phyloP scores from a whole-genome alignment of 2,888 invertebrate species.

The Arenicola marina region DNA sequence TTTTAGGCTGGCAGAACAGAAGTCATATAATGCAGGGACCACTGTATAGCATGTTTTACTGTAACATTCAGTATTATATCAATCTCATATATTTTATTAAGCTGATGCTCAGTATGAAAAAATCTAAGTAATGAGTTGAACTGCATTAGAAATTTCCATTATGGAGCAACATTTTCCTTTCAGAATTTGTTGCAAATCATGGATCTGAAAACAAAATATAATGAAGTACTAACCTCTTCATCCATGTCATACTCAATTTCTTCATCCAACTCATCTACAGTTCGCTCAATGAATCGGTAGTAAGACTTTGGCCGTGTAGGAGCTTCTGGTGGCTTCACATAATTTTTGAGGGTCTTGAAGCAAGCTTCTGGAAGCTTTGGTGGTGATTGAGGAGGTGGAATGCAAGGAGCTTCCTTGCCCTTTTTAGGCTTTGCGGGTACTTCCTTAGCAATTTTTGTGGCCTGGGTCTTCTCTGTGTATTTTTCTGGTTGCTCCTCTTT shows the following conservation, averaged over 20 bases:
- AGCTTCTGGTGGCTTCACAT: slow-evolving; percentile 77
- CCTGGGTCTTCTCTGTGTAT: slow-evolving; percentile 35
- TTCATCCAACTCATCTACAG: slow-evolving; percentile 90
- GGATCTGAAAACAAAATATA: background rate
- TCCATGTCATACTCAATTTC: slow-evolving; percentile 96
- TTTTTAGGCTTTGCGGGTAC: slow-evolving; percentile 26
- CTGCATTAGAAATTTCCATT: too few species aligned
- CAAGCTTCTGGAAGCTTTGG: slow-evolving; percentile 73
- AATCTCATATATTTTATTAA: too few species aligned
- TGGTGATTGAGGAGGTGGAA: slow-evolving; percentile 15
- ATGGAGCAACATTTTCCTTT: too few species aligned
- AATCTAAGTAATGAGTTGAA: too few species aligned
- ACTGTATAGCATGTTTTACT: too few species aligned
- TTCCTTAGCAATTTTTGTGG: slow-evolving; percentile 28
- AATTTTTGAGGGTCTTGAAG: slow-evolving; percentile 73
- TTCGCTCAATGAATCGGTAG: slow-evolving; percentile 82
- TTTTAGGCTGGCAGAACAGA: too few species aligned
- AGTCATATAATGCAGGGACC: too few species aligned
- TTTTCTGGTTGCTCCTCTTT: slow-evolving; percentile 57
- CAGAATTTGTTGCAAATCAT: too few species aligned
- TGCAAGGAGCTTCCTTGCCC: slow-evolving; percentile 5
- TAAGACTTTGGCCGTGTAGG: slow-evolving; percentile 85
- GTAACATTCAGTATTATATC: too few species aligned
- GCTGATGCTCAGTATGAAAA: too few species aligned
- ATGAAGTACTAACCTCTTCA: slow-evolving; percentile 73